phyloP scores from a whole-genome alignment of 2,113 vertebrate genomes.

The Scomber scombrus region DNA sequence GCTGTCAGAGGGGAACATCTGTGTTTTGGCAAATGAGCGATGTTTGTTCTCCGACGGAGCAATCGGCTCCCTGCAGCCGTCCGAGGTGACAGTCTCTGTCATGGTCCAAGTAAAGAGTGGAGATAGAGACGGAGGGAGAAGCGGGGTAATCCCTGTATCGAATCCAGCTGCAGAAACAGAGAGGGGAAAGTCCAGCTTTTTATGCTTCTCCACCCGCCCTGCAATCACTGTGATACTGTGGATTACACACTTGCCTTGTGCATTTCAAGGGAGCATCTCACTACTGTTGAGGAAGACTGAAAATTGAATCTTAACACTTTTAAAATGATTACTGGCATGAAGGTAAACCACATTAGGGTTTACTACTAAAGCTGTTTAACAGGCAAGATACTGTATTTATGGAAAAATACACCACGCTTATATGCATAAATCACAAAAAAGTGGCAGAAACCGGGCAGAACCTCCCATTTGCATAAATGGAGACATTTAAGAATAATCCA shows the following conservation, averaged over 20 bases:
- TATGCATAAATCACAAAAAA: neutral
- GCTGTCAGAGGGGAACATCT: slow-evolving; percentile 79
- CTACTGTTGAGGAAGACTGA: slow-evolving; percentile 18
- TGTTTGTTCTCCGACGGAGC: slow-evolving; percentile 66
- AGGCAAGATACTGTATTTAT: slow-evolving; percentile 25
- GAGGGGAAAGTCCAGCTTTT: slow-evolving; percentile 58
- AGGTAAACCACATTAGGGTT: slow-evolving; percentile 38
- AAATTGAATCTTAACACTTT: slow-evolving; percentile 67
- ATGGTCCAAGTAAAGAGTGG: slow-evolving; percentile 65
- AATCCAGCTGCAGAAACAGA: slow-evolving; percentile 67
- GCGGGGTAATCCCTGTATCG: slow-evolving; percentile 74
- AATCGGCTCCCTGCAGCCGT: slow-evolving; percentile 74
- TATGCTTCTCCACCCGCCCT: slow-evolving; percentile 31
- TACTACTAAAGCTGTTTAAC: slow-evolving; percentile 55
- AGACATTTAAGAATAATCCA: fast-evolving
- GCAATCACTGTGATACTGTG: slow-evolving; percentile 52
- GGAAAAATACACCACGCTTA: neutral
- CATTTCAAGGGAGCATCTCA: slow-evolving; percentile 37
- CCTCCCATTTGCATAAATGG: neutral
- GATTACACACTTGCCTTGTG: slow-evolving; percentile 64
- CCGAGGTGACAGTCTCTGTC: slow-evolving; percentile 76
- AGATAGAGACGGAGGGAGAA: slow-evolving; percentile 58
- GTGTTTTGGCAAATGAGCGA: slow-evolving; percentile 69
- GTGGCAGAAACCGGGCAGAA: neutral
- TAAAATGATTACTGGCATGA: slow-evolving; percentile 59